Conservation (phyloP, 2,797 vertebrate species). For the Cryptoblepharus egeriae region DNA sequence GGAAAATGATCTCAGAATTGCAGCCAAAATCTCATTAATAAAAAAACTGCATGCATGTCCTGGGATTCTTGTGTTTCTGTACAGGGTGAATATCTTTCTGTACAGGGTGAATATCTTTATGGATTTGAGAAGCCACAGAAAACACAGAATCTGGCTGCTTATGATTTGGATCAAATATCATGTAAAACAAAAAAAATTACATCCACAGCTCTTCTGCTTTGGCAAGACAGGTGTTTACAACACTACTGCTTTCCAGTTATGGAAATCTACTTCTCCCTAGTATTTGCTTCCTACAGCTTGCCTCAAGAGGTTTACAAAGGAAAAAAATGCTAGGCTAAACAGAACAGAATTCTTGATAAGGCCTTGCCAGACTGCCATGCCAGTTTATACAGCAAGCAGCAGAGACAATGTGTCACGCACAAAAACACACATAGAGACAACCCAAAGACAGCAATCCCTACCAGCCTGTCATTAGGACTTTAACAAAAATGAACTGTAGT, state of each 20-base stretch:
- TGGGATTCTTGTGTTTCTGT: neutral
- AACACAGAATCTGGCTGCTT: neutral
- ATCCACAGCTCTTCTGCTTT: neutral
- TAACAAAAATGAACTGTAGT: slow-evolving; percentile 22
- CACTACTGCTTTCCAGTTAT: neutral
- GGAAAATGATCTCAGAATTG: no score
- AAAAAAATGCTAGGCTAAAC: neutral
- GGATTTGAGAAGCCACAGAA: neutral
- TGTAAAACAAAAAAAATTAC: neutral
- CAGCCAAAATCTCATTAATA: neutral
- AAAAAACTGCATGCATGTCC: neutral
- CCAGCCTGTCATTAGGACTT: neutral
- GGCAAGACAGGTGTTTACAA: neutral
- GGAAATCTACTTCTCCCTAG: neutral
- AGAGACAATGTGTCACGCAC: neutral
- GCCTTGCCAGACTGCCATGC: neutral
- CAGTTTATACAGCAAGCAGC: neutral
- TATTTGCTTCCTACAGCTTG: slow-evolving; percentile 8
- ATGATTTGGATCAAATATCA: slow-evolving; percentile 28
- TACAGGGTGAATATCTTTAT: neutral
- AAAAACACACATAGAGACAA: neutral
- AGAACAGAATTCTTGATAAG: neutral
- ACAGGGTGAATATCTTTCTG: neutral
- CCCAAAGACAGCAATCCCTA: neutral
- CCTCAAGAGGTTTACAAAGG: neutral